Evolutionary conservation across 2,113 vertebrate species (phyloP).

Genomic region (Vulpes lagopus): DNA sequence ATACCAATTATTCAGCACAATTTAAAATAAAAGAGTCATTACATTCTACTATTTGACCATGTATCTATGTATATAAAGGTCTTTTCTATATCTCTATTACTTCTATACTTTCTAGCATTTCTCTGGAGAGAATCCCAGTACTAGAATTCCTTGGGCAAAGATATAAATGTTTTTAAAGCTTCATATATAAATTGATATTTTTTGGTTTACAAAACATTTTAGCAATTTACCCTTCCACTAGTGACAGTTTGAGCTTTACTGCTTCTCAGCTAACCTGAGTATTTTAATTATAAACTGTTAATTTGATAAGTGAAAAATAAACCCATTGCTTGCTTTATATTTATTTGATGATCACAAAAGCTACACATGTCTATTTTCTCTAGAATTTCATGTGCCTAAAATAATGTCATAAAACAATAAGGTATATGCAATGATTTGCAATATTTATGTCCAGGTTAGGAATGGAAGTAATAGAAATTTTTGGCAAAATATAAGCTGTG

Average conservation of each 20-base stretch:
- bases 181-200: neutral
- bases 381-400: slow-evolving; percentile 7
- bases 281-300: slow-evolving; percentile 38
- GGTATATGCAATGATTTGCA: slow-evolving; percentile 12
- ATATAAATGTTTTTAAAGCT: neutral
- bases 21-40: neutral
- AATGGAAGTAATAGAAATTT: neutral
- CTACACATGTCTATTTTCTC: neutral
- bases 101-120: slow-evolving; percentile 17
- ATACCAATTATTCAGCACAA: slow-evolving; percentile 8
- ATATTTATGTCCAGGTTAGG: neutral
- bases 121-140: neutral
- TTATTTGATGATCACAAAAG: slow-evolving; percentile 33
- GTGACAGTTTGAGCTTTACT: neutral
- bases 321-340: neutral
- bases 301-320: slow-evolving; percentile 28
- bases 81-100: neutral
- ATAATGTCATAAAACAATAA: neutral
- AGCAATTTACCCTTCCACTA: neutral
- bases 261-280: neutral
- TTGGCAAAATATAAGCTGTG: neutral
- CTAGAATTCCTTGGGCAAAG: neutral
- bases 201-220: slow-evolving; percentile 45
- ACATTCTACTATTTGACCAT: neutral
- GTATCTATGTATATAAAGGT: neutral